Percentiles rank a stretch among this genome's conserved stretches.
Evolutionary conservation across 2,113 vertebrate genomes (phyloP).

Genomic region (Sinocyclocheilus grahami): DNA sequence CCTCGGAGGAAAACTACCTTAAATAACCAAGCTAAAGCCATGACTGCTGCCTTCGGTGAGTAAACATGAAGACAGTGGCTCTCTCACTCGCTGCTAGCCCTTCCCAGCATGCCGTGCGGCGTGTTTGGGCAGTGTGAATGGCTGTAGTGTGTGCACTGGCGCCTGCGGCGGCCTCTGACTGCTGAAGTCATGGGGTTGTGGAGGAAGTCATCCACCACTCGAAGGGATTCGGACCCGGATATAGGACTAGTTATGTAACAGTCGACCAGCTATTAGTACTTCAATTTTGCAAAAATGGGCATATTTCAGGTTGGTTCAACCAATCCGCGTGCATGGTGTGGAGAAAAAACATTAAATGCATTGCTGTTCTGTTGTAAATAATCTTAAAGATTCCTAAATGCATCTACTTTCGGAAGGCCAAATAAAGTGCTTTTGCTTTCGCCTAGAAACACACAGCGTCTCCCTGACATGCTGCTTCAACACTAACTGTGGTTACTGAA

Average conservation of each 20-base stretch:
- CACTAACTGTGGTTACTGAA: too few species aligned
- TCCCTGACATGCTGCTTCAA: too few species aligned
- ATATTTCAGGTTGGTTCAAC: too few species aligned
- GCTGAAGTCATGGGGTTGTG: slow-evolving; percentile 1
- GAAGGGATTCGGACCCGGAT: not conserved
- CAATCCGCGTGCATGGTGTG: too few species aligned
- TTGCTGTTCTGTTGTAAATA: too few species aligned
- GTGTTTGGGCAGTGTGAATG: slow-evolving; percentile 60
- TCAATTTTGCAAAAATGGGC: too few species aligned
- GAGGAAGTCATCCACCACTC: not conserved
- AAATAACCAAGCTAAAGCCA: slow-evolving; percentile 56
- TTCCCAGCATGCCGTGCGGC: slow-evolving; percentile 5
- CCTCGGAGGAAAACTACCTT: slow-evolving; percentile 9
- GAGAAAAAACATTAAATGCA: too few species aligned
- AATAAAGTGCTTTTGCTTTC: too few species aligned
- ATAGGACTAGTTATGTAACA: not conserved
- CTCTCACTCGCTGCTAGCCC: not conserved
- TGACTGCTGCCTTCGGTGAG: slow-evolving; percentile 39
- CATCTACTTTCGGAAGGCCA: too few species aligned
- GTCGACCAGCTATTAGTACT: not conserved
- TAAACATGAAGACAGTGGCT: slow-evolving; percentile 45
- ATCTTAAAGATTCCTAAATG: too few species aligned
- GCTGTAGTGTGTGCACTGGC: slow-evolving; percentile 65
- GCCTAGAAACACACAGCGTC: too few species aligned
- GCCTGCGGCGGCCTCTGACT: slow-evolving; percentile 54